These are phyloP conservation scores for Cataglyphis altisquamis DNA, from an alignment of 2,888 invertebrate genomes.

Conservation along the genomic window DNA sequence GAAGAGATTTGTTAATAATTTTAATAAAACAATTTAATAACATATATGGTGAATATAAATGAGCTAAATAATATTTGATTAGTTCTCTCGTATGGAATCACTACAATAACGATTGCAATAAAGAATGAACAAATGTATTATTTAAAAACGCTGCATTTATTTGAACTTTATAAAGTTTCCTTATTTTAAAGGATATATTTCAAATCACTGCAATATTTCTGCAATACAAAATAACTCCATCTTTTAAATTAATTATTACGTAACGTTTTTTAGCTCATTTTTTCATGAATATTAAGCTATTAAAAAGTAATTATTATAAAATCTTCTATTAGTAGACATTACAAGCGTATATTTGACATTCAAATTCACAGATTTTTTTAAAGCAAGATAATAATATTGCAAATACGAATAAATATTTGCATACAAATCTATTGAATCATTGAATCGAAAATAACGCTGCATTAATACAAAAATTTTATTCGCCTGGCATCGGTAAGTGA, in stretches of 20 bases:
- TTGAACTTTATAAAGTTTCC: not conserved
- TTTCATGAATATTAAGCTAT: not conserved
- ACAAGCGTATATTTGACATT: not conserved
- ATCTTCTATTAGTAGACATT: not conserved
- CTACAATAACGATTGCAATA: slow-evolving; percentile 16
- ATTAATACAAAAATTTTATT: not conserved
- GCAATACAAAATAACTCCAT: not conserved
- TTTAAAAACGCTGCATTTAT: not conserved
- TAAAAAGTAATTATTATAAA: not conserved
- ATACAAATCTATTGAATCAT: not conserved
- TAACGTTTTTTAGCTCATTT: not conserved
- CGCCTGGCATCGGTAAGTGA: not conserved
- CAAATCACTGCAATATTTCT: not conserved
- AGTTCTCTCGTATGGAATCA: not conserved
- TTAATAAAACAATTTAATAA: slow-evolving; percentile 13
- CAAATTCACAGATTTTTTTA: not conserved
- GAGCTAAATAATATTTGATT: not conserved
- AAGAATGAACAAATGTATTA: not conserved
- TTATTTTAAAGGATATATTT: slow-evolving; percentile 11
- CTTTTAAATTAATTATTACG: not conserved
- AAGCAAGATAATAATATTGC: not conserved
- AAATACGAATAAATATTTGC: not conserved
- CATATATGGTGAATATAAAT: not conserved
- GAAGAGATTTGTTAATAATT: not conserved
- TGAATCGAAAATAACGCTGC: not conserved